Evolutionary conservation across 2,797 vertebrate genomes (phyloP).

Genomic region (Hippopotamyrus pictus): DNA sequence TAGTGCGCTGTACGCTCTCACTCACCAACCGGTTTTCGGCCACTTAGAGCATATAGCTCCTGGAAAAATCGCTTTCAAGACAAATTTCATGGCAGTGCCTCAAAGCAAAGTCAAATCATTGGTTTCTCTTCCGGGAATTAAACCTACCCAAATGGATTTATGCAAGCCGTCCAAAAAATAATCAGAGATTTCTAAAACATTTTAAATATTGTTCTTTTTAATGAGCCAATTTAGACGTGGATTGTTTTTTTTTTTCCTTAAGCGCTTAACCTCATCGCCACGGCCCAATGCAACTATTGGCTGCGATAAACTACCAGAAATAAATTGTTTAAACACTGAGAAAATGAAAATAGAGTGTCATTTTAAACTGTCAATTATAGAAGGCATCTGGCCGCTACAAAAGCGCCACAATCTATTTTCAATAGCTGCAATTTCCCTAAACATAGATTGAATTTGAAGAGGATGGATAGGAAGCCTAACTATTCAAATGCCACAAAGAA

Average conservation of each 20-base stretch:
- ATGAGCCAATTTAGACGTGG: neutral
- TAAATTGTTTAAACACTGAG: neutral
- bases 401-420: neutral
- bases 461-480: neutral
- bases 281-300: neutral
- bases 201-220: neutral
- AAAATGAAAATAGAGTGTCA: neutral
- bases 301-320: neutral
- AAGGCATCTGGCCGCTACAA: constrained; percentile 2
- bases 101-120: neutral
- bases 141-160: neutral
- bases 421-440: constrained; percentile 10
- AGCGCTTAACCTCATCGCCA: neutral
- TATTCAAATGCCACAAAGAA: neutral
- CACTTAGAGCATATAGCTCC: neutral
- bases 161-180: neutral
- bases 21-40: neutral
- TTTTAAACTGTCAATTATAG: neutral
- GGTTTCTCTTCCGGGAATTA: neutral
- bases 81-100: neutral
- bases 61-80: neutral
- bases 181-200: neutral
- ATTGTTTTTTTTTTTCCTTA: neutral
- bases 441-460: neutral
- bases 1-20: neutral